A percentile compares a stretch with the other conserved stretches of the same genome.
These are phyloP conservation scores for Lycia hirtaria DNA, from an alignment of 2,888 invertebrate genomes.

Conservation along the genomic window DNA sequence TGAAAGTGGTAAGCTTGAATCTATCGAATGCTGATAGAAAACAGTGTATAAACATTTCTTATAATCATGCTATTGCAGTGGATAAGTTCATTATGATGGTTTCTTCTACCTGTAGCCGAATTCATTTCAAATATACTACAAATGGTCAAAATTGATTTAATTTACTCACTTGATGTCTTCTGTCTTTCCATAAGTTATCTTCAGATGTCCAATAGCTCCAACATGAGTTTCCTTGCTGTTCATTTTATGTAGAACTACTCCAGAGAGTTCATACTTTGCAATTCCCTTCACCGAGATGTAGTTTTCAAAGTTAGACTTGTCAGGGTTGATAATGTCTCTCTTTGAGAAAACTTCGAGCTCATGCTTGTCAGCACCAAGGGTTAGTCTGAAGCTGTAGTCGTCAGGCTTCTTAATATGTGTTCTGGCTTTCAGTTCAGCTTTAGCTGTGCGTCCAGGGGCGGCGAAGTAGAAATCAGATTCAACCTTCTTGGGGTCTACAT, in stretches of 20 bases:
- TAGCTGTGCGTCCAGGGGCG: slow-evolving; percentile 86
- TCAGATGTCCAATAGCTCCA: slow-evolving; percentile 84
- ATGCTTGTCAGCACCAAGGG: slow-evolving; percentile 59
- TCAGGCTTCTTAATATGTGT: slow-evolving; percentile 71
- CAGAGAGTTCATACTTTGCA: slow-evolving; percentile 87
- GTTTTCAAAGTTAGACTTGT: slow-evolving; percentile 87
- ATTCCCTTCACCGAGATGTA: slow-evolving; percentile 85
- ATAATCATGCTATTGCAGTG: no score
- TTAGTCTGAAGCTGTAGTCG: slow-evolving; percentile 72
- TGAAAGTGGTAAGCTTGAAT: no score
- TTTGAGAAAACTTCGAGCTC: slow-evolving; percentile 81
- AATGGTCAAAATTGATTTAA: not conserved
- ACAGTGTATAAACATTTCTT: no score
- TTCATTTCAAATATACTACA: no score
- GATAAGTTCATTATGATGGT: no score
- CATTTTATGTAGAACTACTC: slow-evolving; percentile 83
- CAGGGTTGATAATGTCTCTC: slow-evolving; percentile 81
- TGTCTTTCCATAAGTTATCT: slow-evolving; percentile 78
- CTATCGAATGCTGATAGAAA: no score
- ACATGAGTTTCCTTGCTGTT: slow-evolving; percentile 84
- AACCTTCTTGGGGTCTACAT: slow-evolving; percentile 83
- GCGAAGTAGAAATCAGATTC: slow-evolving; percentile 84
- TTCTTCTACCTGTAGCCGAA: no score
- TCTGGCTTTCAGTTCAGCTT: slow-evolving; percentile 85
- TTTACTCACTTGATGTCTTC: slow-evolving; percentile 84